Conservation (phyloP, 2,113 vertebrate genomes). For the Nothoprocta perdicaria region DNA sequence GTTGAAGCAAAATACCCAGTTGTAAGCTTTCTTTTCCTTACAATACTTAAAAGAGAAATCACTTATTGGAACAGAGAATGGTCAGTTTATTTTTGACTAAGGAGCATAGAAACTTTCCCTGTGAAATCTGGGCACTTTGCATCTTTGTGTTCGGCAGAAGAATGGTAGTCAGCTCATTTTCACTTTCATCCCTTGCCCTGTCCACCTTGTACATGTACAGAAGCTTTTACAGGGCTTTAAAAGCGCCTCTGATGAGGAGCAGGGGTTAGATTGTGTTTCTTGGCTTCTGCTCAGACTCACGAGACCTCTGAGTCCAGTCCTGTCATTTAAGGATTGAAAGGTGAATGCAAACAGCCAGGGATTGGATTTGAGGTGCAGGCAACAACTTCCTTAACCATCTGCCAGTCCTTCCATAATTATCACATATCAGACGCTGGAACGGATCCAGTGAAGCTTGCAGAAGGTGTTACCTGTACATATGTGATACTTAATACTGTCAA, state of each 20-base stretch:
- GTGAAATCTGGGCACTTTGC: slow-evolving; percentile 2
- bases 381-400: neutral
- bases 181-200: neutral
- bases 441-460: neutral
- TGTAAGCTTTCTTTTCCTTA: neutral
- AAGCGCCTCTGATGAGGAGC: neutral
- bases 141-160: neutral
- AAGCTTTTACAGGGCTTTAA: neutral
- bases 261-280: neutral
- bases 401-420: neutral
- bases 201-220: neutral
- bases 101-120: neutral
- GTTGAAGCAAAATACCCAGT: neutral
- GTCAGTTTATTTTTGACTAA: neutral
- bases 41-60: neutral
- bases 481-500: neutral
- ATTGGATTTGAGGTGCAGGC: neutral
- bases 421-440: neutral
- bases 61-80: neutral
- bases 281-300: neutral
- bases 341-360: neutral
- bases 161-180: neutral
- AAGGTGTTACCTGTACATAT: neutral
- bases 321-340: neutral
- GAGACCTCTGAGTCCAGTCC: neutral